Conservation (phyloP, 2,888 invertebrate species). For the Stenodema calcarata region DNA sequence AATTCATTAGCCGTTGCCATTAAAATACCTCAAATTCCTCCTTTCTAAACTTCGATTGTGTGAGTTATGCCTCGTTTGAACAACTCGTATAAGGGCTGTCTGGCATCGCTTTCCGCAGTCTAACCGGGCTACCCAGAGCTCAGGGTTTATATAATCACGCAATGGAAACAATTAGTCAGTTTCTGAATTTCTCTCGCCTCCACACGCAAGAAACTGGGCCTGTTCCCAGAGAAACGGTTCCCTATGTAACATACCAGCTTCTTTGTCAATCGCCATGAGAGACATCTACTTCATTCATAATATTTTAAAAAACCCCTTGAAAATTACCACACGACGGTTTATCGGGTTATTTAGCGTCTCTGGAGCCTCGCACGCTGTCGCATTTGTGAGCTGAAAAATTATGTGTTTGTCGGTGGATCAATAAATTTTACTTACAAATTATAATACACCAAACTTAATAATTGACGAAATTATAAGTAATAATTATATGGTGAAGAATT, state of each 20-base stretch:
- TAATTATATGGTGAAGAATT: too few species aligned
- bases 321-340: too few species aligned
- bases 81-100: neutral
- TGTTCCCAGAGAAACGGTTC: constrained; percentile 11
- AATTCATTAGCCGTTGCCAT: neutral
- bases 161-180: constrained; percentile 9
- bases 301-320: too few species aligned
- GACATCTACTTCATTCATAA: neutral
- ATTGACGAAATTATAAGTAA: too few species aligned
- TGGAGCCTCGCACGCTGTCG: too few species aligned
- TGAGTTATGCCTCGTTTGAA: neutral
- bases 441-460: too few species aligned
- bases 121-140: neutral
- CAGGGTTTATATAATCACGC: neutral
- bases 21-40: neutral
- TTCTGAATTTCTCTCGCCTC: constrained; percentile 19
- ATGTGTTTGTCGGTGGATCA: too few species aligned
- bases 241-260: neutral
- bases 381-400: too few species aligned
- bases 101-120: neutral
- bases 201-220: constrained; percentile 3
- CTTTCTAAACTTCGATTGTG: neutral
- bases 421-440: too few species aligned
- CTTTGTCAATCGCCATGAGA: neutral
- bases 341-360: too few species aligned